Percentiles rank a stretch among this genome's conserved stretches.
Evolutionary conservation across 2,113 vertebrate genomes (phyloP).

Genomic region (Cnemophilus loriae): DNA sequence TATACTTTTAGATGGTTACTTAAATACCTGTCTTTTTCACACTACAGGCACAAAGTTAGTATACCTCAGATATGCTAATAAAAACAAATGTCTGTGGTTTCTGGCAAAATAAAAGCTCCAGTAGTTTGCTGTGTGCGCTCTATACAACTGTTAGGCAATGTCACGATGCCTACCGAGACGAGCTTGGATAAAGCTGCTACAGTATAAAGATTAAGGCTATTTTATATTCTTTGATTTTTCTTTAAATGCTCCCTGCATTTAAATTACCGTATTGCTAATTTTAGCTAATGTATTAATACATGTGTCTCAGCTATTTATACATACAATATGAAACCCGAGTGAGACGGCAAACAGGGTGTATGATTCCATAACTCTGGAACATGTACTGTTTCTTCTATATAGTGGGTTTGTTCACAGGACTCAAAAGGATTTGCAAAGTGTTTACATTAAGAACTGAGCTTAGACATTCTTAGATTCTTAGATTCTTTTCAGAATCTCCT

Average conservation of each 20-base stretch:
- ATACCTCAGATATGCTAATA: conserved; percentile 67
- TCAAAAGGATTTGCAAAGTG: background rate
- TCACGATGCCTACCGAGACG: conserved; percentile 15
- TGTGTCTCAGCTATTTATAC: background rate
- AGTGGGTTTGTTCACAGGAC: background rate
- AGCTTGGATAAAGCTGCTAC: conserved; percentile 17
- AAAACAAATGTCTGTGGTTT: conserved; percentile 61
- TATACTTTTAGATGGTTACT: conserved; percentile 63
- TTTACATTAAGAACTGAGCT: background rate
- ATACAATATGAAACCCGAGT: conserved; percentile 3
- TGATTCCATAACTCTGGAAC: background rate
- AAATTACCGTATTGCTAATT: conserved; percentile 51
- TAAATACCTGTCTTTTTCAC: conserved; percentile 64
- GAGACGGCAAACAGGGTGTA: background rate
- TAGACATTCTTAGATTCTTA: too few relatives aligned
- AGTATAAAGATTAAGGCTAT: conserved; percentile 57
- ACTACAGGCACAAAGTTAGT: conserved; percentile 53
- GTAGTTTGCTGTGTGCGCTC: background rate
- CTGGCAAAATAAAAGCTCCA: conserved; percentile 36
- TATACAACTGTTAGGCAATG: conserved; percentile 18
- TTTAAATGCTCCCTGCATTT: conserved; percentile 46
- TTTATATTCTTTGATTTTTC: conserved; percentile 65
- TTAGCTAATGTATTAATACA: conserved; percentile 22
- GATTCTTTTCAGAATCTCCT: background rate
- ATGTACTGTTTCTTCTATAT: background rate